Evolutionary conservation across 2,113 vertebrate genomes (phyloP).

Genomic region (Leucoraja erinaceus): DNA sequence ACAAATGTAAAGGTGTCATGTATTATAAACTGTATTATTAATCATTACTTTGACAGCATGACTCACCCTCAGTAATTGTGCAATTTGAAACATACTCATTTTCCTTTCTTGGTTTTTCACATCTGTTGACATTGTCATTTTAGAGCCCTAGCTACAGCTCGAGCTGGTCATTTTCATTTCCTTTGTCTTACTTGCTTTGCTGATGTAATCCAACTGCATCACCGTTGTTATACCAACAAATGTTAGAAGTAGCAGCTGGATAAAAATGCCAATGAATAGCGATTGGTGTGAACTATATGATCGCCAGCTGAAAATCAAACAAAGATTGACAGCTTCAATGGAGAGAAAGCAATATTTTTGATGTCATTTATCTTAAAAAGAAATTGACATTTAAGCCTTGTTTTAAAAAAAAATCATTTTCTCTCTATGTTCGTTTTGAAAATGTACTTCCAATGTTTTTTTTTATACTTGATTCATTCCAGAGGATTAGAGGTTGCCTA

Average conservation of each 20-base stretch:
- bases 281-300: neutral
- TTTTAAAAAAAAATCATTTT: neutral
- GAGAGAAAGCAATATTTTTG: neutral
- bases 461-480: neutral
- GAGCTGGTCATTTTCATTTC: conserved; percentile 18
- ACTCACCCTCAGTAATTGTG: conserved; percentile 16
- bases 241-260: conserved; percentile 18
- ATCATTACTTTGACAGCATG: conserved; percentile 18
- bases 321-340: neutral
- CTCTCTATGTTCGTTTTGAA: neutral
- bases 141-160: neutral
- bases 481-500: neutral
- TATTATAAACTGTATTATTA: neutral
- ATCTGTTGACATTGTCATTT: conserved; percentile 30
- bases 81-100: conserved; percentile 17
- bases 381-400: neutral
- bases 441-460: neutral
- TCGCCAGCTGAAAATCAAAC: neutral
- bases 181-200: neutral
- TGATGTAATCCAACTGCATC: conserved; percentile 31
- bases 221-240: conserved; percentile 35
- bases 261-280: conserved; percentile 8
- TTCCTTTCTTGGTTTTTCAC: conserved; percentile 32
- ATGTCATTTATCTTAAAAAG: neutral
- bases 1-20: neutral